Percentiles rank a stretch among this genome's conserved stretches.
These are phyloP conservation scores for Tympanoctomys barrerae DNA, from an alignment of 2,797 vertebrate genomes.

Conservation along the genomic window DNA sequence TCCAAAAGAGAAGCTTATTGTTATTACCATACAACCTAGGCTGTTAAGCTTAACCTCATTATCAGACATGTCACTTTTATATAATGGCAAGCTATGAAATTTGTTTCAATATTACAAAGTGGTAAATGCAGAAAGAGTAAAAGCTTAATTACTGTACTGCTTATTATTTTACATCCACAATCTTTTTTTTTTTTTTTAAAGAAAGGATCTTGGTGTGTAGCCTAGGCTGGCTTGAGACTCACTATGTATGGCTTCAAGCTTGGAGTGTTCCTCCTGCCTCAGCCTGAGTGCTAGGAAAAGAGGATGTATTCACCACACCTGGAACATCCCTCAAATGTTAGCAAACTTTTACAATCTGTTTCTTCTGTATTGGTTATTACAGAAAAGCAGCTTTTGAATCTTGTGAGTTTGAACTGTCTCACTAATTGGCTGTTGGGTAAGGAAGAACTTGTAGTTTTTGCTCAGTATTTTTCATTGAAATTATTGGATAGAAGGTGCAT, in stretches of 20 bases:
- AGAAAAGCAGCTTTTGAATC: not conserved
- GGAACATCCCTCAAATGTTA: not conserved
- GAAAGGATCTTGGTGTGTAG: not conserved
- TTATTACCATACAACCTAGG: too few species aligned
- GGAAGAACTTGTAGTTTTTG: slow-evolving; percentile 15
- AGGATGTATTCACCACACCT: not conserved
- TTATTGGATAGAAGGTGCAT: not conserved
- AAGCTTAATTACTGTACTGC: not conserved
- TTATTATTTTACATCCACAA: not conserved
- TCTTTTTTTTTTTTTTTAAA: not conserved
- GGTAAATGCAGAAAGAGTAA: slow-evolving; percentile 16
- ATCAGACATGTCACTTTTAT: not conserved
- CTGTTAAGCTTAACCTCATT: too few species aligned
- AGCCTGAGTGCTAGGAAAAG: not conserved
- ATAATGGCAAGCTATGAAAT: not conserved
- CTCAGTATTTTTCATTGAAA: slow-evolving; percentile 1
- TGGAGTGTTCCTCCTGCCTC: not conserved
- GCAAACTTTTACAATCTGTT: not conserved
- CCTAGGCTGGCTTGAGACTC: not conserved
- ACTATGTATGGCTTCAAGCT: not conserved
- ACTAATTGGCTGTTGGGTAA: not conserved
- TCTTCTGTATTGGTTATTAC: not conserved
- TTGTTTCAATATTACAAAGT: slow-evolving; percentile 46
- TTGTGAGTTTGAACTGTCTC: not conserved
- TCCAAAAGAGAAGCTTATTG: too few species aligned